Evolutionary conservation across 2,113 vertebrate species (phyloP).

Genomic region (Uria aalge): DNA sequence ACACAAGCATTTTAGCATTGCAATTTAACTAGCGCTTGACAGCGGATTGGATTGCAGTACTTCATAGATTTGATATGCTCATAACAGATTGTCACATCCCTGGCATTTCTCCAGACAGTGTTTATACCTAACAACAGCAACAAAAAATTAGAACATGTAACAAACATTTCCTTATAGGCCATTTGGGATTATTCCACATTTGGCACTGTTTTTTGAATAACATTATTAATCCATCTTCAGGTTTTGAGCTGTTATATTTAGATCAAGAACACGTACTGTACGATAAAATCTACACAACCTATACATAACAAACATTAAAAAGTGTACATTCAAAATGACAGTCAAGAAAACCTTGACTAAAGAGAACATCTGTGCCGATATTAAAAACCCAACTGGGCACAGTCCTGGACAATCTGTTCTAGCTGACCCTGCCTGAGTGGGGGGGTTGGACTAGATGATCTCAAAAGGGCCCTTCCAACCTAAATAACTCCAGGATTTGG

Average conservation of each 20-base stretch:
- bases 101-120: conserved; percentile 24
- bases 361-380: neutral
- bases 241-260: neutral
- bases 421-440: neutral
- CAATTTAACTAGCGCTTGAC: conserved; percentile 26
- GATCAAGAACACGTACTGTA: neutral
- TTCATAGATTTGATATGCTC: conserved; percentile 10
- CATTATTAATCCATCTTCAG: neutral
- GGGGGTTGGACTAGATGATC: neutral
- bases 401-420: neutral
- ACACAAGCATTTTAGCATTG: neutral
- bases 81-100: conserved; percentile 21
- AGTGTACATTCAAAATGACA: neutral
- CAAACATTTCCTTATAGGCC: neutral
- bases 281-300: neutral
- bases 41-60: neutral
- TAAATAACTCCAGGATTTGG: neutral
- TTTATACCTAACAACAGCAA: conserved; percentile 25
- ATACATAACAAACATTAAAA: neutral
- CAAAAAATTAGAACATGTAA: neutral
- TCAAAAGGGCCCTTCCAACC: neutral
- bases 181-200: conserved; percentile 3
- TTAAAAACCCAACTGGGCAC: neutral
- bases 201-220: conserved; percentile 5
- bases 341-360: neutral